These are phyloP conservation scores for Macrobrachium nipponense DNA, from an alignment of 1,140 invertebrate genomes.

Conservation along the genomic window DNA sequence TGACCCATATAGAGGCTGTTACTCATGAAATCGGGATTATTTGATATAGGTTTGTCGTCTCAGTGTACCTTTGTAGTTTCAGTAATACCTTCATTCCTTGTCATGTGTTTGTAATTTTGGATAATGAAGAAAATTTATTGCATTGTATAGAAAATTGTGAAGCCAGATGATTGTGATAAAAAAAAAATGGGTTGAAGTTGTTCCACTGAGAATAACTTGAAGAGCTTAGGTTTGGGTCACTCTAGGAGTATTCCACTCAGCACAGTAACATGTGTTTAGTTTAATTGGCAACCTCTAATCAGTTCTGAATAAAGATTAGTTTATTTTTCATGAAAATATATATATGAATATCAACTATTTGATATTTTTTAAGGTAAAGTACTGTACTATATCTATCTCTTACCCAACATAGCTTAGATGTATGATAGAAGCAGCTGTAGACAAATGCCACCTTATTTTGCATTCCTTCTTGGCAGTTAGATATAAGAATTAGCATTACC, in stretches of 20 bases:
- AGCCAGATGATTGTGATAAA: slow-evolving; percentile 10
- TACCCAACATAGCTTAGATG: too few species aligned
- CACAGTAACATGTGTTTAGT: slow-evolving; percentile 26
- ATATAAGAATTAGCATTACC: too few species aligned
- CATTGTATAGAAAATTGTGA: not conserved
- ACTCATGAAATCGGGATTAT: slow-evolving; percentile 25
- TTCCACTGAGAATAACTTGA: not conserved
- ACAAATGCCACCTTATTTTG: too few species aligned
- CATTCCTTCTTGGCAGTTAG: too few species aligned
- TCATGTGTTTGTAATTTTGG: slow-evolving; percentile 26
- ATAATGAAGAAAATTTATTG: not conserved
- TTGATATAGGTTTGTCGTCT: slow-evolving; percentile 18
- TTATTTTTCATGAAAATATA: not conserved
- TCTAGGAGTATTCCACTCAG: slow-evolving; percentile 35
- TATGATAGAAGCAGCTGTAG: too few species aligned
- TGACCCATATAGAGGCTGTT: slow-evolving; percentile 30
- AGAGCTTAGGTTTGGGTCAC: slow-evolving; percentile 29
- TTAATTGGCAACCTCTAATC: slow-evolving; percentile 29
- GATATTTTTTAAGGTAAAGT: too few species aligned
- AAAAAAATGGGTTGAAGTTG: slow-evolving; percentile 10
- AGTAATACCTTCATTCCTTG: not conserved
- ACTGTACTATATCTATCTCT: too few species aligned
- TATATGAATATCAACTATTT: slow-evolving; percentile 5
- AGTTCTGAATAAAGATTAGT: slow-evolving; percentile 2
- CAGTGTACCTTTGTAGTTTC: slow-evolving; percentile 26